Base-by-base conservation (phyloP, 1,140 invertebrate genomes). In the Brevipalpus yothersi region DNA sequence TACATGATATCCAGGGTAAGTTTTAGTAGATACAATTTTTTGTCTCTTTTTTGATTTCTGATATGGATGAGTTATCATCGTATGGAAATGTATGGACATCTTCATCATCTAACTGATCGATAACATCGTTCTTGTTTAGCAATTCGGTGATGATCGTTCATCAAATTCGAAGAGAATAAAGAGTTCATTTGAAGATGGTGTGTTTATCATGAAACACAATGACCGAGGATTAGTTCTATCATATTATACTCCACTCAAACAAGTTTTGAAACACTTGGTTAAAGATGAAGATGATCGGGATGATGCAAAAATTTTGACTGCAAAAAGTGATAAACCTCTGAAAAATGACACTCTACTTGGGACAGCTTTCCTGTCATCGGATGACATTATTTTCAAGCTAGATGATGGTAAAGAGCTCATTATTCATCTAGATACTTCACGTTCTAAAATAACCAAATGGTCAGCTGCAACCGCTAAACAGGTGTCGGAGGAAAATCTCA, bases 171-270 rank as follows among this genome's bases (percentile, higher is more conserved):
- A 17, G 21, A 51, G 21, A 17, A 17, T 51, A 19, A 19, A n/a
- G 8, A 51, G 49, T 51, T 51, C 17, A 39, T 60, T 54, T 42
- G 42, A 47, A 17, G 23, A 53, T 54, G 59, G 59, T 19, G 19
- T 60, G 41, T 60, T 60, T 43, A 54, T 19, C 10, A 47, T 60
- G 17, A 53, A 53, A 53, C 8, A 23, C 19, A 41, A 42, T 21
- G 53, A 60, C 15, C 1, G 40, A 12, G 4, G 54, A 17, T 54
- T 21, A 4, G 42, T 60, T n/a, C 10, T 60, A 4, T 60, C 59
- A 1, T 60, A 54, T 55, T 60, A 53, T 49, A 60, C 59, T 17
- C 59, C 59, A 15, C 41, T 60, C 42, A 15, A 13, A 15, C 39
- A 60, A 55, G 53, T 54, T 9, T 21, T 55, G 5, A 53, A 58